These are phyloP conservation scores for Cricetomys ansorgei DNA, from an alignment of 2,113 vertebrate genomes.

Conservation along the genomic window DNA sequence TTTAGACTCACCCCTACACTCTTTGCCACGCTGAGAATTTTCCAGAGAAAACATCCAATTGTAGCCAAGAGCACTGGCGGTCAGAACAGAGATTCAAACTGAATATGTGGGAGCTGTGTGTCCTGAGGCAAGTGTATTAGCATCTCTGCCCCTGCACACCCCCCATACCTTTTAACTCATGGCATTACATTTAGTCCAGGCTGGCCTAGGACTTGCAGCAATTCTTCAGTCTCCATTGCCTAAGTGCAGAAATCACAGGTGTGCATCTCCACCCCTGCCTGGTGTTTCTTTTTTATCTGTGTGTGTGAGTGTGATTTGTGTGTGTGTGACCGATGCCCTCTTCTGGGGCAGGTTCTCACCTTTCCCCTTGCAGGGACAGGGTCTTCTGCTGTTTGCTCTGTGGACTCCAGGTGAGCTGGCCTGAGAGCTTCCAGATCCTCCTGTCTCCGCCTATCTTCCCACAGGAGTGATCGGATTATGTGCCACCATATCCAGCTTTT, in stretches of 20 bases:
- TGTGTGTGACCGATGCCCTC: background rate
- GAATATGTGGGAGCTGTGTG: background rate
- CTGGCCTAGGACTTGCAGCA: background rate
- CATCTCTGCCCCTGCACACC: background rate
- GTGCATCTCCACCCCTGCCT: background rate
- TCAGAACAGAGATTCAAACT: background rate
- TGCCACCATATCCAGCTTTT: background rate
- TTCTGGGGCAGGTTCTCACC: background rate
- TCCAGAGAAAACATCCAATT: background rate
- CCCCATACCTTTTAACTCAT: background rate
- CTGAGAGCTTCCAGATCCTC: background rate
- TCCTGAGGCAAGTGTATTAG: background rate
- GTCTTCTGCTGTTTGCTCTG: background rate
- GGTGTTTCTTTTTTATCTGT: background rate
- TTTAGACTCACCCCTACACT: background rate
- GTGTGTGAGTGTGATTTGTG: background rate
- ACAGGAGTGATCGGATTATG: background rate
- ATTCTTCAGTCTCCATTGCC: background rate
- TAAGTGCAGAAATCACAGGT: background rate
- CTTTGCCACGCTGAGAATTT: background rate
- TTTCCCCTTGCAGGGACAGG: background rate
- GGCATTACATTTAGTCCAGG: background rate
- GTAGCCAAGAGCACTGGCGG: background rate
- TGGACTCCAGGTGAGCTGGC: background rate
- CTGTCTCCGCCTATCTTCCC: background rate